Base-by-base conservation (phyloP, 2,888 invertebrate species). In the Hipparchia sbordonii region DNA sequence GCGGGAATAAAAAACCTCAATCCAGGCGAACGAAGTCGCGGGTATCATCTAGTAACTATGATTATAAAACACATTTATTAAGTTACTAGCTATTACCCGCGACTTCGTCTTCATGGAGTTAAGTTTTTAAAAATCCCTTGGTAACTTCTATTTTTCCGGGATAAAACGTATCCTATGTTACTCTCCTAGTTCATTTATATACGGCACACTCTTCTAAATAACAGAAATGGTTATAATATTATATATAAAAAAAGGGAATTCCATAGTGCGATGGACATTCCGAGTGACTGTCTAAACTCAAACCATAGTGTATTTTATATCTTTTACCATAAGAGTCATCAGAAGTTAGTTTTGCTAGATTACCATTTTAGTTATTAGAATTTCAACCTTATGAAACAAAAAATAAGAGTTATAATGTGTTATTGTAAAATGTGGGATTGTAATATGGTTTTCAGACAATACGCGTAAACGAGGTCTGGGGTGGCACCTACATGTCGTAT, bases 381-480 rank as follows among this genome's bases (percentile, higher is more conserved):
- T 68, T 60, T 51, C 12, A 68, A 10, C 48, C 48, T 45, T 68
- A 51, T 59, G 5, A 0, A 7, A 2, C 7, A 4, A 10, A 33
- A 13, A 59, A 48, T 68, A 68, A 6, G 59, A 33, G 8, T 33
- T 48, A 51, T 33, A 9, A 10, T 45, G 12, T 8, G 6, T 8
- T 60, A 33, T n/a, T 13, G 2, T 61, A 23, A 23, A 23, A 23
- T 23, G 48, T 23, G 45, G 9, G 45, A 45, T 45, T 48, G 56
- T 51, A 52, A 61, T 52, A 61, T 69, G 69, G 13, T 52, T 51
- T 68, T 61, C 69, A 69, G 69, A 69, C 69, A 69, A 69, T 69
- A 51, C 60, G 6, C 61, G 61, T 54, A 69, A 69, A 69, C 69
- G 69, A 69, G 69, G 67, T 33, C 59, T 46, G 56, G 9, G 60